Base-by-base conservation (phyloP, 1,140 invertebrate genomes). In the Neocloeon triangulifer region DNA sequence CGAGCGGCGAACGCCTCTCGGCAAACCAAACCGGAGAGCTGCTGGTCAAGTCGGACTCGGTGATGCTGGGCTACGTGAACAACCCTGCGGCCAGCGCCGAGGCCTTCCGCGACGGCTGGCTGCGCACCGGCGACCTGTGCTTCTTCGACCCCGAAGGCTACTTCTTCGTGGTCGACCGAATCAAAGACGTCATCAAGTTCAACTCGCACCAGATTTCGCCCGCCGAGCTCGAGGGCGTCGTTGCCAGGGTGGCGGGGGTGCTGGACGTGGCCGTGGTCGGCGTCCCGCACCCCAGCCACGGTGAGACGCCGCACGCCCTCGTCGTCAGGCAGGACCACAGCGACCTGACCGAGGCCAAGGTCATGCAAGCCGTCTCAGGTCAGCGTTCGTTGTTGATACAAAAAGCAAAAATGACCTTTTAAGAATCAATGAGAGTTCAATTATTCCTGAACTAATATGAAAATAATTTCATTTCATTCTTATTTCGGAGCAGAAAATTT, bases 151-250 rank as follows among this genome's bases (percentile, higher is more conserved):
- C 48, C 12, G 28, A 49, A 3, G 51, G 45, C 2, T 51, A 41
- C 15, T 44, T 63, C 27, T 52, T 40, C 13, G 45, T 64, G 32
- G 46, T 54, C 9, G 61, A 64, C 36, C 37, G 59, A 19, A 28
- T 60, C 7, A 62, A 64, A 34, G 59, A 62, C 36, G 41, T 64
- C 10, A 64, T 63, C 35, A 64, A 64, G 38, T 58, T 56, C 20
- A 60, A 58, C 41, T 57, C 52, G 18, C 37, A 50, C 9, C 55
- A 63, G 55, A 62, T 64, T 7, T 38, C 58, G 1, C 64, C 62
- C 6, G 53, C 61, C 1, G 58, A 63, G 36, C 40, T 65, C 13
- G 63, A 67, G 44, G 53, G 49, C 32, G 17, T 67, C 12, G 42
- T 65, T 13, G 35, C 57, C 5, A 44, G 39, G 8, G 56, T 65